These are phyloP conservation scores for Lysandra coridon DNA, from an alignment of 2,888 invertebrate species.

Conservation along the genomic window DNA sequence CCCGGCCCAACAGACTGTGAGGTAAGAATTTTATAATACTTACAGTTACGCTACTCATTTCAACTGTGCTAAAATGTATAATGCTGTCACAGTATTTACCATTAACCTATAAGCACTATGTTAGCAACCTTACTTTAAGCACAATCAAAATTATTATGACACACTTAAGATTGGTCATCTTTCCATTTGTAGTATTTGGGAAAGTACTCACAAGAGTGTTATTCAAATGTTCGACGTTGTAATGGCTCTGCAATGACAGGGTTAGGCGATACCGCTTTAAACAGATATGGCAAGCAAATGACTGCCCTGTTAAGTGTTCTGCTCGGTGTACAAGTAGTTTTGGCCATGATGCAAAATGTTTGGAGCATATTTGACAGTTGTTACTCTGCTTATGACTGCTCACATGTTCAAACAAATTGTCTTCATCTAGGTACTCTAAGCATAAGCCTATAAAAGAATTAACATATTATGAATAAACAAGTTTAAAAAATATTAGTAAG, in stretches of 20 bases:
- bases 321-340: constrained; percentile 56
- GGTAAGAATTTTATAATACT: too few species aligned
- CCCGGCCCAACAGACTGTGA: too few species aligned
- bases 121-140: too few species aligned
- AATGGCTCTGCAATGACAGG: constrained; percentile 54
- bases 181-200: not conserved
- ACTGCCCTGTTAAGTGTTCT: constrained; percentile 48
- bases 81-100: too few species aligned
- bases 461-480: not conserved
- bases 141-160: too few species aligned
- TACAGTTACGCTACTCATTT: too few species aligned
- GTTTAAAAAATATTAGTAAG: not conserved
- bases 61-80: too few species aligned
- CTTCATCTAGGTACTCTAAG: not conserved
- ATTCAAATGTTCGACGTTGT: constrained; percentile 50
- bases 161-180: too few species aligned
- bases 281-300: constrained; percentile 56
- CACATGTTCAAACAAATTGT: not conserved
- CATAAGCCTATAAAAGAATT: constrained; percentile 7
- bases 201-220: constrained; percentile 4
- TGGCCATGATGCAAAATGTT: constrained; percentile 47
- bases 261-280: constrained; percentile 42
- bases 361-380: constrained; percentile 45
- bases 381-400: not conserved
- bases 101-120: too few species aligned